Base-by-base conservation (phyloP, 2,113 vertebrate species). In the Vulpes vulpes region DNA sequence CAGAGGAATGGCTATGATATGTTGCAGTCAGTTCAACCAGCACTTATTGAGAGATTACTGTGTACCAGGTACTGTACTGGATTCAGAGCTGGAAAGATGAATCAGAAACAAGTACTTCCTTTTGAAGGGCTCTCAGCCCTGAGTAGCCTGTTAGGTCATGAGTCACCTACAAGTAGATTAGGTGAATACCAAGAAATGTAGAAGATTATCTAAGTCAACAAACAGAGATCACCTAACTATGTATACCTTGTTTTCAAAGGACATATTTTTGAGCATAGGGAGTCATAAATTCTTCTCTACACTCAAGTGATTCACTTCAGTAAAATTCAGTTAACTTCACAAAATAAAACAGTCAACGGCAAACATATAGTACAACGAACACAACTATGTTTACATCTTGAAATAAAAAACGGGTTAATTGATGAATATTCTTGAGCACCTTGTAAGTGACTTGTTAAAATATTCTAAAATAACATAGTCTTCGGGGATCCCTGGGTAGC, bases 161-260 rank as follows among this genome's bases (percentile, higher is more conserved):
- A 91, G 74, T 79, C 67, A 69, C 30, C 76, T 73, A 79, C 71
- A 96, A 73, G 93, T 59, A 59, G 55, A 87, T 60, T 23, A 84
- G 55, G 32, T 87, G 43, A 89, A 53, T 69, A 76, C 43, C 67
- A 90, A 88, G 64, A 64, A 35, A 57, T 27, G 11, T 51, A 60
- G 59, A 67, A 16, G 35, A 71, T 64, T 60, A 38, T 57, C 38
- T 78, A 55, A 30, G 17, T n/a, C 65, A 79, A 27, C 43, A 55
- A 74, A 80, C 30, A 71, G 27, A 89, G 51, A 88, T 59, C 16
- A 86, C 30, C 49, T 90, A 88, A 73, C 49, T 73, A 27, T 22
- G 62, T 57, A 25, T 3, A 10, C 8, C 30, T n/a, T 84, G 23
- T 51, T 85, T 67, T 87, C 65, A 64, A 89, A 76, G 81, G 32